Evolutionary conservation across 2,113 vertebrate genomes (phyloP), one percentile per base, ranked within the genome.

Genomic region (Hiodon tergisus): DNA sequence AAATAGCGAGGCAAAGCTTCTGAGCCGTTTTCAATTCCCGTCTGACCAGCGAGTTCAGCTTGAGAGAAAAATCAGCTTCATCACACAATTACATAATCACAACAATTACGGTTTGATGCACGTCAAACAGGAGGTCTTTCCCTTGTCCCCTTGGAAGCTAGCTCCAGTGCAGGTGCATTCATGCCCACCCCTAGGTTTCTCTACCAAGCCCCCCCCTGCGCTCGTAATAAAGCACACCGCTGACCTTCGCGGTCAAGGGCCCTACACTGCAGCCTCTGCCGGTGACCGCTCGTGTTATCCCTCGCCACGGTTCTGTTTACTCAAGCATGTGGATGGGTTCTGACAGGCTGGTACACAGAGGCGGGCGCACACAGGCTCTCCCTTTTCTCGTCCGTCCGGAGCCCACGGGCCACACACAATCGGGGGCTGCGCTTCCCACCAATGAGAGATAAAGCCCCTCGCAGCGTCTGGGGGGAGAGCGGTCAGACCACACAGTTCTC

Each of bases 401-500:
- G 83, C 84, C 81, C 82, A 85, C 80, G 77, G 76, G 71, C 76
- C 83, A 83, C 78, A 86, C 80, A 86, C 81, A 69, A 31, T 31
- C 31, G 55, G 60, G 77, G 61, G 68, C 69, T 57, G 61, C 63
- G 67, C 72, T 77, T 84, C 80, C 79, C 78, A 75, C 82, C 81
- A 74, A 69, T 80, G 69, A 77, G 65, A 79, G 3, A 85, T 82
- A 83, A 87, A 86, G 81, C 69, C 81, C 76, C n/a, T 73, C 80
- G 69, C 77, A 84, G 71, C 76, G 73, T 78, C 71, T 76, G 77
- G 54, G 62, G 62, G 54, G 74, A 81, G 61, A 76, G 82, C 77
- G 83, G 76, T 73, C 69, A 77, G 80, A 85, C 83, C 85, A 85
- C 85, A 87, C 86, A 88, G 77, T 50, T 77, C 82, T 76, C 63